Conservation (phyloP, 2,797 vertebrate genomes). For the Peromyscus aztecus region DNA sequence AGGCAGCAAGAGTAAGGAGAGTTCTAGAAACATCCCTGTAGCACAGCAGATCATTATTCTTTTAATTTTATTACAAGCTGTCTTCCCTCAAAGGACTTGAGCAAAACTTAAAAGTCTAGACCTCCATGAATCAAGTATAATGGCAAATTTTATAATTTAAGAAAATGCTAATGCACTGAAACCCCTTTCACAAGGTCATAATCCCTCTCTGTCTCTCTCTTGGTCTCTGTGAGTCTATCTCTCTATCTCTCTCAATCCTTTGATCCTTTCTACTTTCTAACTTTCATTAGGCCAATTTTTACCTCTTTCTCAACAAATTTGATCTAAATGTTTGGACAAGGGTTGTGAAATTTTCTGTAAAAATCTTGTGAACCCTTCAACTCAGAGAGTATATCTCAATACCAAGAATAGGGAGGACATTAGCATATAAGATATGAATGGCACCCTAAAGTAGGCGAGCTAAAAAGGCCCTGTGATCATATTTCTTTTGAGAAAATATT, state of each 20-base stretch:
- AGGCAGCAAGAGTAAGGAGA: neutral
- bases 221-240: neutral
- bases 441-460: too few species aligned
- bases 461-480: neutral
- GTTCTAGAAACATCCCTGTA: neutral
- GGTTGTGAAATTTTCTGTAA: neutral
- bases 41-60: neutral
- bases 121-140: neutral
- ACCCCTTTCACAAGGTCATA: neutral
- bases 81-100: neutral
- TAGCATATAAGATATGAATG: neutral
- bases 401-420: neutral
- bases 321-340: neutral
- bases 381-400: neutral
- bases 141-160: neutral
- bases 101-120: neutral
- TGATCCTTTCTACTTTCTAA: neutral
- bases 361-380: neutral
- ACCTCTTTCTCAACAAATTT: neutral
- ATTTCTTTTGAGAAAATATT: neutral
- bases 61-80: neutral
- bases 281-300: neutral
- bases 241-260: neutral
- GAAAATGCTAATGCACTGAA: neutral
- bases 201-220: neutral